phyloP scores from a whole-genome alignment of 2,888 invertebrate genomes.

The Diachrysia chrysitis region DNA sequence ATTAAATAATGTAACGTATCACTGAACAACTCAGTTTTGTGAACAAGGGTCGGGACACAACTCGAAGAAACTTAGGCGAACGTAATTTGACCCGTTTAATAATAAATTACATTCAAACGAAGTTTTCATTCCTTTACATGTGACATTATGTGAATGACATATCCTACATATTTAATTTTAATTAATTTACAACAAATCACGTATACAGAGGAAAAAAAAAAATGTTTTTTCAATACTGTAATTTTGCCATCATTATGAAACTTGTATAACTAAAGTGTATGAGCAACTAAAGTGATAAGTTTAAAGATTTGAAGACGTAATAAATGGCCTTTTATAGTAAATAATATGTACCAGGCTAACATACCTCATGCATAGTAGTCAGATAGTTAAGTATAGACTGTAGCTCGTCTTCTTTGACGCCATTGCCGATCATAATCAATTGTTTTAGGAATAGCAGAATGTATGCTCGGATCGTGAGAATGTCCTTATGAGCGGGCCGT shows the following conservation, averaged over 20 bases:
- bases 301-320: too few relatives aligned
- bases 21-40: neutral
- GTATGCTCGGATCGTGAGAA: constrained; percentile 97
- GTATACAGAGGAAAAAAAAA: neutral
- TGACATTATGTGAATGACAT: neutral
- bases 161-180: constrained; percentile 1
- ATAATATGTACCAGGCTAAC: constrained; percentile 62
- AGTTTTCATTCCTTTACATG: neutral
- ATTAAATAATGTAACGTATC: constrained; percentile 2
- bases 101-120: constrained; percentile 1
- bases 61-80: neutral
- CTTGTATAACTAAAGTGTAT: too few relatives aligned
- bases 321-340: too few relatives aligned
- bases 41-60: constrained; percentile 1
- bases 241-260: too few relatives aligned
- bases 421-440: constrained; percentile 98
- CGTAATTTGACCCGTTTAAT: neutral
- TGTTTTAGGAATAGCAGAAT: constrained; percentile 98
- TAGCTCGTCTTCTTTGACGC: constrained; percentile 99
- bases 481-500: constrained; percentile 97
- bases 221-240: too few relatives aligned
- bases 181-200: neutral
- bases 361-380: constrained; percentile 98
- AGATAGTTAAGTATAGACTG: constrained; percentile 99
- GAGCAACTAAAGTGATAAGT: too few relatives aligned